Base-by-base conservation (phyloP, 2,888 invertebrate species). In the Magallana nippona region DNA sequence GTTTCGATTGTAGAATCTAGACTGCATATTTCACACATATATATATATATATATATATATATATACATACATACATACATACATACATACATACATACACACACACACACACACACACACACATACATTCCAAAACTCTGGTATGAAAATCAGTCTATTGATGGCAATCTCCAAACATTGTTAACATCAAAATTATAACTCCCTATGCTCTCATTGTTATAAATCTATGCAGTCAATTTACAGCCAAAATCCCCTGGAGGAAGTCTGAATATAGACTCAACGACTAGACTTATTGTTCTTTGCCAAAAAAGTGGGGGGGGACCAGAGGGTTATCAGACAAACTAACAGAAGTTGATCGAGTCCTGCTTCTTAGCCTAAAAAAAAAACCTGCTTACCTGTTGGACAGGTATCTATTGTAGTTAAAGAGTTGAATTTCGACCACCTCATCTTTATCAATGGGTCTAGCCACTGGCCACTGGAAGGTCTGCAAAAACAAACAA, bases 391-490 rank as follows among this genome's bases (percentile, higher is more conserved):
- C 91, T 89, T 88, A 95, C 95, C 94, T 94, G 89, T 96, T 96
- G 78, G 95, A 95, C 86, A 96, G 96, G 92, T 96, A 95, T 62
- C 96, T 95, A 83, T 95, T 95, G 89, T 95, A 95, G 84, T 95
- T 94, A 84, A 95, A 95, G 57, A 96, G 93, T 89, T 96, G 96
- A 82, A 96, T 93, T 94, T 95, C 94, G 90, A 96, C 94, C 71
- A 95, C 94, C 93, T 96, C 96, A 85, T 96, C 95, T 82, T 95
- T 95, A 88, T 96, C 96, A 81, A 96, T 95, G 2, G 96, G 95
- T 84, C 96, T 94, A 10, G 96, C 96, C 87, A 96, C 95, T 1
- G 96, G 96, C 96, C 96, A 96, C 90, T 96, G 96, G 93, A 96
- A 96, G 80, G 90, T 90, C 93, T 93, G 89, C 19, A 89, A 88